Percentiles rank a stretch among this genome's conserved stretches.
These are phyloP conservation scores for Cephus rjabovi DNA, from an alignment of 2,888 invertebrate species.

Conservation along the genomic window DNA sequence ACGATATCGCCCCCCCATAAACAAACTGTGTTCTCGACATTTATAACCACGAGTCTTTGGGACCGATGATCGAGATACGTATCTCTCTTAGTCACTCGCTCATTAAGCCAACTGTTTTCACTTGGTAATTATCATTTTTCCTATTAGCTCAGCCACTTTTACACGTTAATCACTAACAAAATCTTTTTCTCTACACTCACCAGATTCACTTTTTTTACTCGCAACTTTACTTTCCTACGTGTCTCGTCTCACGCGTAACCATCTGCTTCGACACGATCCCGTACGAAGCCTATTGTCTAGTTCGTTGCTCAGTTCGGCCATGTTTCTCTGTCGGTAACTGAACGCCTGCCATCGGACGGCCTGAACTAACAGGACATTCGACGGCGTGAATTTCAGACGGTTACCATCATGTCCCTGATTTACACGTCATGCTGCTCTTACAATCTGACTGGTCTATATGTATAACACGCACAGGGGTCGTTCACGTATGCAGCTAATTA, in stretches of 20 bases:
- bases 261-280: neutral
- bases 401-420: neutral
- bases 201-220: neutral
- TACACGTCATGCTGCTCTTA: neutral
- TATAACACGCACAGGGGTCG: neutral
- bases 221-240: neutral
- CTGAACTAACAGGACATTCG: neutral
- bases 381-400: neutral
- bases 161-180: neutral
- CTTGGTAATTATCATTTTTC: neutral
- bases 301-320: neutral
- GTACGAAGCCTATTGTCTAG: neutral
- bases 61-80: conserved; percentile 33
- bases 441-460: neutral
- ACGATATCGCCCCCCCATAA: conserved; percentile 43
- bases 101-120: conserved; percentile 46
- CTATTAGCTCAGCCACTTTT: neutral
- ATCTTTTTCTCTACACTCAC: too few species aligned
- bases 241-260: neutral
- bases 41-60: conserved; percentile 34
- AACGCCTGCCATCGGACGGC: neutral
- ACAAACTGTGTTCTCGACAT: conserved; percentile 49
- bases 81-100: conserved; percentile 53
- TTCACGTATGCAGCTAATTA: conserved; percentile 42
- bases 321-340: neutral